Conservation (phyloP, 2,888 invertebrate species). For the Chaitophorus viminalis region DNA sequence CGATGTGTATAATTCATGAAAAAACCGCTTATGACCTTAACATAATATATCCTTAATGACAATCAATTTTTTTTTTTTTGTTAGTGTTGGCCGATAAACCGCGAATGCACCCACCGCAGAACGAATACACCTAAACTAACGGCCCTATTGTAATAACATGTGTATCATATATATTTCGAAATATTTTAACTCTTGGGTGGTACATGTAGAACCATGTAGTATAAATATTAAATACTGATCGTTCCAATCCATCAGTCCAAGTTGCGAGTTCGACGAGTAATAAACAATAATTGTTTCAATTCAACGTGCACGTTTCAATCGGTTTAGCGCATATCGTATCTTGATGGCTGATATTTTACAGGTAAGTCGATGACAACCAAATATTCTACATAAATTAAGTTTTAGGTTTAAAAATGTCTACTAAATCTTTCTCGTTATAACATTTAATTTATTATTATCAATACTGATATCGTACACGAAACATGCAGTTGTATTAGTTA, state of each 20-base stretch:
- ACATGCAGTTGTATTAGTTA: too few relatives aligned
- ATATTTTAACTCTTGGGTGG: constrained; percentile 25
- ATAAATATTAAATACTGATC: constrained; percentile 33
- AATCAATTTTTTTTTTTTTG: background rate
- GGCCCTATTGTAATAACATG: background rate
- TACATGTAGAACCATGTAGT: background rate
- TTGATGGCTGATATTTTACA: constrained; percentile 3
- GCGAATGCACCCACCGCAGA: constrained; percentile 42
- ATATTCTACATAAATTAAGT: too few relatives aligned
- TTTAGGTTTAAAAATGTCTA: too few relatives aligned
- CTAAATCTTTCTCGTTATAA: too few relatives aligned
- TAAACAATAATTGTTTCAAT: background rate
- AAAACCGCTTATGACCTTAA: constrained; percentile 26
- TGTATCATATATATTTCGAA: background rate
- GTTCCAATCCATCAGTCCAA: background rate
- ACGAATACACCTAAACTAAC: constrained; percentile 12
- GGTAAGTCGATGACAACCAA: background rate
- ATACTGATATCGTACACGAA: too few relatives aligned
- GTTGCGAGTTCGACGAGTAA: background rate
- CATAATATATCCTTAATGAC: background rate
- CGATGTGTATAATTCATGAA: background rate
- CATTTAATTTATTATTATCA: too few relatives aligned
- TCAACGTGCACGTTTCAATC: background rate
- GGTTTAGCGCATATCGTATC: background rate
- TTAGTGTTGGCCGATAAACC: constrained; percentile 20